phyloP scores from a whole-genome alignment of 2,113 vertebrate species.

The Mobula birostris region DNA sequence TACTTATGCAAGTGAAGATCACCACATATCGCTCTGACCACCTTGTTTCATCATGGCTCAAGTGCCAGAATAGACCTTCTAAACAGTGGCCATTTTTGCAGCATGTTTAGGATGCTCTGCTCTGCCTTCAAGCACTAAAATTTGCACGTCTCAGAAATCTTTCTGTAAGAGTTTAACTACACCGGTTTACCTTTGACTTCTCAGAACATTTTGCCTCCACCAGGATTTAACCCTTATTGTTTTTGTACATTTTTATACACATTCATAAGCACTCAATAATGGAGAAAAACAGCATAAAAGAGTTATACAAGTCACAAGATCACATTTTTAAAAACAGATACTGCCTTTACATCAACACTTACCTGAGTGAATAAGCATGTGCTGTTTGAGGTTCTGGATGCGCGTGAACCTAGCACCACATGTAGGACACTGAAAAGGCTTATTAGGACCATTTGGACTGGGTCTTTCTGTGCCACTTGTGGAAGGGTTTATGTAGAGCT shows the following conservation, averaged over 20 bases:
- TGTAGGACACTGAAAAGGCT: constrained; percentile 92
- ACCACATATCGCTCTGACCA: background rate
- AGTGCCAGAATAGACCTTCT: background rate
- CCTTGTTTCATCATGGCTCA: background rate
- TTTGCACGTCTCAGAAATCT: background rate
- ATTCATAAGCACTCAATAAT: background rate
- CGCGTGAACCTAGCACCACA: constrained; percentile 95
- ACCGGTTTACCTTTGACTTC: background rate
- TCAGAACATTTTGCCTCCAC: background rate
- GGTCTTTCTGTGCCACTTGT: constrained; percentile 77
- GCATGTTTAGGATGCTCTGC: background rate
- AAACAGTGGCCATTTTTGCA: background rate
- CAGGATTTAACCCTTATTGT: background rate
- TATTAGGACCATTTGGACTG: constrained; percentile 84
- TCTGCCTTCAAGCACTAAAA: background rate
- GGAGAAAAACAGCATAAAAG: background rate
- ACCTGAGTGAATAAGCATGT: constrained; percentile 99
- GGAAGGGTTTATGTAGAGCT: constrained; percentile 92
- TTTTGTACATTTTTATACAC: background rate
- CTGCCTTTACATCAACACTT: constrained; percentile 39
- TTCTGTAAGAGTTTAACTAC: background rate
- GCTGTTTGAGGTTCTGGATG: constrained; percentile 98
- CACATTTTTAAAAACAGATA: background rate
- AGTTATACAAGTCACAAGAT: background rate
- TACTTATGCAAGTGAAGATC: background rate